These are phyloP conservation scores for Adoxophyes honmai DNA, from an alignment of 1,140 invertebrate species.

Conservation along the genomic window DNA sequence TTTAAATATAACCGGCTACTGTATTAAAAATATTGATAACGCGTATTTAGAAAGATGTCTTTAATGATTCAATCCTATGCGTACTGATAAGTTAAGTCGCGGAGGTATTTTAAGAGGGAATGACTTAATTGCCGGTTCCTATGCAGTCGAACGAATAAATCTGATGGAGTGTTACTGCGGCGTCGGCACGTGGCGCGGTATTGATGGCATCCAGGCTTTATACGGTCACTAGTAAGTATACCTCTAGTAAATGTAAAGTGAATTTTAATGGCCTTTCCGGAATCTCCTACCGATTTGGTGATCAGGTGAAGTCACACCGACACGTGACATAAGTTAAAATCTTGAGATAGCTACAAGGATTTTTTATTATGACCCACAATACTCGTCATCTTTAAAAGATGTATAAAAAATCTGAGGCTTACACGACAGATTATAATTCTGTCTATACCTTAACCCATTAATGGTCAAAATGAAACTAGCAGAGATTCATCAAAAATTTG, in stretches of 20 bases:
- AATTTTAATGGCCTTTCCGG: too few relatives aligned
- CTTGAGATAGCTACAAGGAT: too few relatives aligned
- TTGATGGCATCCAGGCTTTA: not conserved
- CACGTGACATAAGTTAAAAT: too few relatives aligned
- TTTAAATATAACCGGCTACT: slow-evolving; percentile 73
- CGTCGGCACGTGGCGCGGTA: slow-evolving; percentile 3
- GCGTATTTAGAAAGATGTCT: slow-evolving; percentile 61
- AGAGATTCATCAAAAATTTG: too few relatives aligned
- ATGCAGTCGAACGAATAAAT: slow-evolving; percentile 48
- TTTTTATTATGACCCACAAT: too few relatives aligned
- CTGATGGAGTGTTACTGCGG: slow-evolving; percentile 36
- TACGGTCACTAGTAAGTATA: too few relatives aligned
- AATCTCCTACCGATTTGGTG: too few relatives aligned
- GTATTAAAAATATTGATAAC: slow-evolving; percentile 75
- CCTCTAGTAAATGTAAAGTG: too few relatives aligned
- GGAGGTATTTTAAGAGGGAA: slow-evolving; percentile 50
- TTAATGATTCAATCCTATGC: slow-evolving; percentile 71
- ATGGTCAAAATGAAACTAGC: too few relatives aligned
- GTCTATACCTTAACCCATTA: slow-evolving; percentile 29
- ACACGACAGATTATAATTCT: slow-evolving; percentile 39
- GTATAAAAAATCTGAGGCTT: slow-evolving; percentile 25
- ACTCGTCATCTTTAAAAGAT: not conserved
- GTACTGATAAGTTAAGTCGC: slow-evolving; percentile 61
- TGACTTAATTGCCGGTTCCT: slow-evolving; percentile 60
- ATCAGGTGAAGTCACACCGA: too few relatives aligned